Base-by-base conservation (phyloP, 2,797 vertebrate genomes). In the Myioborus miniatus region DNA sequence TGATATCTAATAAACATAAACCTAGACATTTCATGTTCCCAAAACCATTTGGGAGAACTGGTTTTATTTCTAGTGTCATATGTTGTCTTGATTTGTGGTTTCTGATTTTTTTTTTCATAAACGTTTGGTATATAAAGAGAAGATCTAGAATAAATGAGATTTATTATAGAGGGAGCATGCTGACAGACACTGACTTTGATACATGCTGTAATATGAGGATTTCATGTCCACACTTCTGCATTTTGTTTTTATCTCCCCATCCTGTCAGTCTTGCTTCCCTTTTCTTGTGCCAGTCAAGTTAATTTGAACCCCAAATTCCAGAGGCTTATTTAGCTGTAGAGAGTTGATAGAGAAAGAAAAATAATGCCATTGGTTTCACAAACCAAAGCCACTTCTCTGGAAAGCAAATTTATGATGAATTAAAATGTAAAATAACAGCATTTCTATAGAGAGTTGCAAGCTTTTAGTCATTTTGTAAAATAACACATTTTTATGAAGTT, bases 391-490 rank as follows among this genome's bases (percentile, higher is more conserved):
- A 55, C 34, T 89, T 77, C 7, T 64, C 49, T 64, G 12, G 65
- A 90, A 95, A 94, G 46, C 21, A 65, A 65, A 23, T 15, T 88
- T 87, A 76, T 82, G 50, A 69, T 17, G 46, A 94, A 79, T 15
- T 77, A 88, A 90, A 95, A 93, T 53, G 44, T 15, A 74, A 90
- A 96, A 63, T 79, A 93, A 9, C 23, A 72, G 9, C 29, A 39
- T 90, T 94, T 83, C 62, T 90, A 62, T 50, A 11, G 47, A 58
- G 47, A 62, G 18, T 91, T 93, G 50, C 71, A 94, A 94, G 65
- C 47, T 83, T 94, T 94, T 87, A 95, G 69, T 93, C 5, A 80
- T 96, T 97, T 96, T 84, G 30, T 79, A n/a, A 93, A 96, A 96
- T 30, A 94, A 90, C 9, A 12, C 55, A 46, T 93, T 98, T 95